Percentiles rank a stretch among this genome's conserved stretches.
Evolutionary conservation across 1,140 invertebrate genomes (phyloP).

Genomic region (Glomeris maerens): DNA sequence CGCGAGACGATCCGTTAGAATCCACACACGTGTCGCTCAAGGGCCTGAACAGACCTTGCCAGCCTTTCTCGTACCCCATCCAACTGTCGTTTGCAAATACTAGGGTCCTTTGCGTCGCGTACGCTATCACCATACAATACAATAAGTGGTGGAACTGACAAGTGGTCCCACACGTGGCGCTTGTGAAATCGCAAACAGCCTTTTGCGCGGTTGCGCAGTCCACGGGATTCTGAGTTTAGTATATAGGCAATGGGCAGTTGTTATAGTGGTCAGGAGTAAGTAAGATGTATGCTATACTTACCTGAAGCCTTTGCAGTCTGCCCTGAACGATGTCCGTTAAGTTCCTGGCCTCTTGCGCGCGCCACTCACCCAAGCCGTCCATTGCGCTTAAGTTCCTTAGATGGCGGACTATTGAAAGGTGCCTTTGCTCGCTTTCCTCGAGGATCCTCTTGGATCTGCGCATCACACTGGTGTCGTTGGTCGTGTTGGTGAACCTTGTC

Average conservation of each 20-base stretch:
- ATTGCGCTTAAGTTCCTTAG: conserved; percentile 48
- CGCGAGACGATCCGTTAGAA: background rate
- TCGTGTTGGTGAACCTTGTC: conserved; percentile 48
- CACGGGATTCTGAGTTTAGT: too few relatives aligned
- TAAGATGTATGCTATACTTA: too few relatives aligned
- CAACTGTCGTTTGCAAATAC: background rate
- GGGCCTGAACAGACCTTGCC: background rate
- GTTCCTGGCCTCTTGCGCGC: conserved; percentile 57
- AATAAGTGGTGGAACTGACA: conserved; percentile 34
- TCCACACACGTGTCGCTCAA: conserved; percentile 1
- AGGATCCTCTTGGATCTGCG: too few relatives aligned
- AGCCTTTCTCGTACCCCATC: background rate
- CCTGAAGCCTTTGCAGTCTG: too few relatives aligned
- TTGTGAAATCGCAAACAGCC: too few relatives aligned
- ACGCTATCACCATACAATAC: conserved; percentile 32
- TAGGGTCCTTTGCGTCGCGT: conserved; percentile 18
- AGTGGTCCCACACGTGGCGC: conserved; percentile 35
- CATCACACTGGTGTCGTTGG: conserved; percentile 36
- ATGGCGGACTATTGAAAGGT: too few relatives aligned
- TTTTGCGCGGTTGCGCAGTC: too few relatives aligned
- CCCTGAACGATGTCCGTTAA: conserved; percentile 68
- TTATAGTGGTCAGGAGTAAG: too few relatives aligned
- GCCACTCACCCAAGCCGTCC: conserved; percentile 68
- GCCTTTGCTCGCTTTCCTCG: too few relatives aligned
- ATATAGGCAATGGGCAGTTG: too few relatives aligned